A percentile compares a stretch with the other conserved stretches of the same genome.
Evolutionary conservation across 2,888 invertebrate species (phyloP).

Genomic region (Pelosia muscerda): DNA sequence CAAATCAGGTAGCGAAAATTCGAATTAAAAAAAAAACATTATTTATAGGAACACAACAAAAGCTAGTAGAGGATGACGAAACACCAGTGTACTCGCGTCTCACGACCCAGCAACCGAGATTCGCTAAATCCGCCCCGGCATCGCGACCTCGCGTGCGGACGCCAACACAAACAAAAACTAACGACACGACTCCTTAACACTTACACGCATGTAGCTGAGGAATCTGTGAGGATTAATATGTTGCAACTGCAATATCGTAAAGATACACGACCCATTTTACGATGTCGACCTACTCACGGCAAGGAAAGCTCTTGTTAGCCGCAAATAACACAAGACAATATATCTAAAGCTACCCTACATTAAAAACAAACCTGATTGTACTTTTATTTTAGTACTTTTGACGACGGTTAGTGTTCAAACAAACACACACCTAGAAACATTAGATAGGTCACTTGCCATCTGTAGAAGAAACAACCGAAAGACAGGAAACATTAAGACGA

Average conservation of each 20-base stretch:
- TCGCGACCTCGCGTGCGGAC: conserved; percentile 55
- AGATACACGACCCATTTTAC: background rate
- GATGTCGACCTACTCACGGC: background rate
- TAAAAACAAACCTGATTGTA: background rate
- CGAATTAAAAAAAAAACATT: background rate
- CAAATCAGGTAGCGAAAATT: background rate
- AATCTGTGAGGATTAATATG: conserved; percentile 3
- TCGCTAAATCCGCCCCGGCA: conserved; percentile 50
- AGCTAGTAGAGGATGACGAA: conserved; percentile 27
- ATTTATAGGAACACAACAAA: conserved; percentile 15
- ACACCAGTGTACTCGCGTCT: conserved; percentile 29
- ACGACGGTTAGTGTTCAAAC: no score
- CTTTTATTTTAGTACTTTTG: background rate
- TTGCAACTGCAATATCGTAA: conserved; percentile 7
- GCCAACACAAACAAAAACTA: conserved; percentile 65
- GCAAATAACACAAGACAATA: background rate
- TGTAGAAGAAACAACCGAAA: no score
- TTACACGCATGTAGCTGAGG: background rate
- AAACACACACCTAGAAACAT: no score
- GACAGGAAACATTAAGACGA: no score
- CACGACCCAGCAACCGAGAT: conserved; percentile 43
- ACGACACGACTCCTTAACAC: conserved; percentile 48
- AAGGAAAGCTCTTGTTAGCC: background rate
- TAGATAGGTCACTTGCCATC: no score
- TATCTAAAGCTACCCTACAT: background rate